Conservation (phyloP, 2,113 vertebrate species). For the Corynorhinus townsendii region DNA sequence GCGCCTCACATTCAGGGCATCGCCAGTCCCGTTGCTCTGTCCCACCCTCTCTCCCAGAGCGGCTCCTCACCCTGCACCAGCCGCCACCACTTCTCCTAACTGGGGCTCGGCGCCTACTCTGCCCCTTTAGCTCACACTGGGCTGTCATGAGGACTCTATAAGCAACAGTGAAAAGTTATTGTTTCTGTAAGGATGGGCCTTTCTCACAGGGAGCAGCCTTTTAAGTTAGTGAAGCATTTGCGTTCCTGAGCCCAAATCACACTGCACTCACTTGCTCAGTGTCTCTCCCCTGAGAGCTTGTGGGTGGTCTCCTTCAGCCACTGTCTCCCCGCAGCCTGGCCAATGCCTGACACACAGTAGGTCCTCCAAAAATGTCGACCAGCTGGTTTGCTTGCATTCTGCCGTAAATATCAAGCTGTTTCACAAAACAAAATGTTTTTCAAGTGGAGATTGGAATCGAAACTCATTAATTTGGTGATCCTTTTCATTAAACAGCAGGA, state of each 20-base stretch:
- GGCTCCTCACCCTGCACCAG: neutral
- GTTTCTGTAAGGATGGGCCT: neutral
- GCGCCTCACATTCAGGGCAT: neutral
- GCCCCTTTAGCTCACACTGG: neutral
- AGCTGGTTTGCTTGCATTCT: neutral
- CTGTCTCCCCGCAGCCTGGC: neutral
- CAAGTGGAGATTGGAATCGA: neutral
- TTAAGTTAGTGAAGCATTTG: neutral
- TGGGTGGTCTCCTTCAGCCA: neutral
- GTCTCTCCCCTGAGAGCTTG: no score
- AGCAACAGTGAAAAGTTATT: neutral
- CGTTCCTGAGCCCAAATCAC: neutral
- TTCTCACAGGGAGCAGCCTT: neutral
- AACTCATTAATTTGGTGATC: neutral
- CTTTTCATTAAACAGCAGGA: neutral
- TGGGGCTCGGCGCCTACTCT: rapidly evolving
- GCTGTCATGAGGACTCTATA: neutral
- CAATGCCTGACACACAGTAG: neutral
- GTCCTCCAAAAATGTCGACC: neutral
- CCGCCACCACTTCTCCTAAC: neutral
- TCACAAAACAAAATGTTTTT: neutral
- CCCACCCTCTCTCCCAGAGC: neutral
- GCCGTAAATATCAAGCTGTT: neutral
- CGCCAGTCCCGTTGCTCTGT: neutral
- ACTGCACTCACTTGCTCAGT: neutral